phyloP scores from a whole-genome alignment of 2,888 invertebrate species.

The Parnassius mnemosyne region DNA sequence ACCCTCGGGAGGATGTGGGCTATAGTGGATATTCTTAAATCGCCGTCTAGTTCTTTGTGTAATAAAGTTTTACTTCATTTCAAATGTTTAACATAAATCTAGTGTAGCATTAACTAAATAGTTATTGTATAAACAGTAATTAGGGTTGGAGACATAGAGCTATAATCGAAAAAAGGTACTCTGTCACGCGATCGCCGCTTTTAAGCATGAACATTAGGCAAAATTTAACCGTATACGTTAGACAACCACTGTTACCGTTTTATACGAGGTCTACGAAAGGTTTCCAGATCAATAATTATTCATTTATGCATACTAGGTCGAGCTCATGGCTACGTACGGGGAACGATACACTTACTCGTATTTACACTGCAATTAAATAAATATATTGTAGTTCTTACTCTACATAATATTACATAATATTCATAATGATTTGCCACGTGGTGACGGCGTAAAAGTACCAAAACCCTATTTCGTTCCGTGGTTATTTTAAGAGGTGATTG shows the following conservation, averaged over 20 bases:
- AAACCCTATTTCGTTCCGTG: too few species aligned
- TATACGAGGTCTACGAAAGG: slow-evolving; percentile 35
- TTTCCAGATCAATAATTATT: slow-evolving; percentile 57
- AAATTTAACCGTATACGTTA: slow-evolving; percentile 26
- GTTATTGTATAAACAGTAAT: slow-evolving; percentile 57
- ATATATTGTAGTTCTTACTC: slow-evolving; percentile 10
- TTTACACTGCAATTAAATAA: slow-evolving; percentile 15
- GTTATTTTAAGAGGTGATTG: too few species aligned
- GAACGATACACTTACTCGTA: slow-evolving; percentile 6
- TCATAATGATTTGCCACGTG: too few species aligned
- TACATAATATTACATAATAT: too few species aligned
- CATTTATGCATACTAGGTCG: slow-evolving; percentile 57
- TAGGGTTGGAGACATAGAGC: slow-evolving; percentile 53
- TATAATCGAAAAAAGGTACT: slow-evolving; percentile 70
- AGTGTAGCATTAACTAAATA: slow-evolving; percentile 43
- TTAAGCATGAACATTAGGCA: slow-evolving; percentile 39
- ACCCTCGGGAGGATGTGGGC: too few species aligned
- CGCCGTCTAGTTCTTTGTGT: too few species aligned
- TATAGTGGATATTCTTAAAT: too few species aligned
- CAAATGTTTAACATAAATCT: slow-evolving; percentile 43
- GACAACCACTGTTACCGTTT: slow-evolving; percentile 31
- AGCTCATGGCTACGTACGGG: slow-evolving; percentile 19
- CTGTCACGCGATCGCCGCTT: slow-evolving; percentile 59
- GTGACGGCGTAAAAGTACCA: too few species aligned
- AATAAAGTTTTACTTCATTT: too few species aligned